phyloP scores from a whole-genome alignment of 2,888 invertebrate genomes.

The Homarus gammarus region DNA sequence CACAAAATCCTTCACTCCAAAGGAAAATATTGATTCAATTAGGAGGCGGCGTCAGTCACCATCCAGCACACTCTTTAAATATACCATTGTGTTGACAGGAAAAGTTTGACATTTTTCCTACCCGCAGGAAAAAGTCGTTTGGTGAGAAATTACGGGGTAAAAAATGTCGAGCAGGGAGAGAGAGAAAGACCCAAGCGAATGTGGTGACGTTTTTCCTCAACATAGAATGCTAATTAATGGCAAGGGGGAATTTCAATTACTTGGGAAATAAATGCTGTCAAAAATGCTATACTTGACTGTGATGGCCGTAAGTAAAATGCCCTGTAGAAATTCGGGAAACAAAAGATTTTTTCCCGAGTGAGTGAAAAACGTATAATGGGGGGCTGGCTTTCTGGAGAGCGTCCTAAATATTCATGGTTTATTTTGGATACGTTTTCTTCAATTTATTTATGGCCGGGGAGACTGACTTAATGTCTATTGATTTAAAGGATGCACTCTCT shows the following conservation, averaged over 20 bases:
- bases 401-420: constrained; percentile 64
- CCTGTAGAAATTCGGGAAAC: constrained; percentile 70
- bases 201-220: constrained; percentile 60
- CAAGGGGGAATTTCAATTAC: constrained; percentile 71
- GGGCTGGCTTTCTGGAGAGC: constrained; percentile 38
- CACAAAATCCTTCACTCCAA: constrained; percentile 43
- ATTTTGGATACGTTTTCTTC: constrained; percentile 50
- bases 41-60: constrained; percentile 51
- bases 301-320: constrained; percentile 69
- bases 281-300: constrained; percentile 70
- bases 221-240: constrained; percentile 71
- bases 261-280: constrained; percentile 69
- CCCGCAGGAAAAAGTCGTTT: constrained; percentile 47
- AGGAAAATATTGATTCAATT: constrained; percentile 66
- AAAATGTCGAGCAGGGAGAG: constrained; percentile 40
- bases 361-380: constrained; percentile 52
- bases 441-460: constrained; percentile 45
- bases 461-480: constrained; percentile 39
- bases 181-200: constrained; percentile 17
- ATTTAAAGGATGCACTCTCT: constrained; percentile 1
- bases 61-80: constrained; percentile 48
- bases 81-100: constrained; percentile 63
- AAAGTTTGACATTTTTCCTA: constrained; percentile 46
- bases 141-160: constrained; percentile 58
- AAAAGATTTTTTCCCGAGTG: constrained; percentile 40